A percentile compares a stretch with the other conserved stretches of the same genome.
Conservation (phyloP, 2,888 invertebrate genomes). For the Rhamphomyia laevipes region DNA sequence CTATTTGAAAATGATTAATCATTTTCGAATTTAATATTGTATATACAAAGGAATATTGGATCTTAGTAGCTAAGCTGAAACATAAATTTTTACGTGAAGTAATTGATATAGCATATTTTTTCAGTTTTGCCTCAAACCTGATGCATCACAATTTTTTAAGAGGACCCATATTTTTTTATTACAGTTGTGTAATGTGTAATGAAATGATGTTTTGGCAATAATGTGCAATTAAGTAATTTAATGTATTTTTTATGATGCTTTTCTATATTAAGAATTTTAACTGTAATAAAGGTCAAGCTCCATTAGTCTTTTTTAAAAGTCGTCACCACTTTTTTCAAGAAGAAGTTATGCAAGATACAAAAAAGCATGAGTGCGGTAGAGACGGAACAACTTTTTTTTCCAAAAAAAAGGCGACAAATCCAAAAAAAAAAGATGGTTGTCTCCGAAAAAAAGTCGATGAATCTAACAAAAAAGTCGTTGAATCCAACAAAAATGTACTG, state of each 20-base stretch:
- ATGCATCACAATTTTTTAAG: slow-evolving; percentile 1
- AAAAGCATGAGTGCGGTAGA: too few species aligned
- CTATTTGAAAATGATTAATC: too few species aligned
- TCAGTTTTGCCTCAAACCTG: neutral
- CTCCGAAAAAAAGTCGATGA: too few species aligned
- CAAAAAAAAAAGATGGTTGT: too few species aligned
- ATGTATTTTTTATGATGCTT: neutral
- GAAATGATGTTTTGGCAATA: neutral
- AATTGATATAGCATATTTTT: neutral
- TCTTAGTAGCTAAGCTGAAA: neutral
- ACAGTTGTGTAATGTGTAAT: neutral
- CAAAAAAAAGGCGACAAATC: too few species aligned
- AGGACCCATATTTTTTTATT: neutral
- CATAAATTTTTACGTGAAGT: neutral
- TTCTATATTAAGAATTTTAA: neutral
- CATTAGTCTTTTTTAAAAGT: too few species aligned
- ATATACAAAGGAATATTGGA: neutral
- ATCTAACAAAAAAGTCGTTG: too few species aligned
- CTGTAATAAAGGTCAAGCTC: neutral
- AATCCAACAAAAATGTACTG: too few species aligned
- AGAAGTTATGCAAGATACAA: too few species aligned
- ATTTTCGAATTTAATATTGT: too few species aligned
- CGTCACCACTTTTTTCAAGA: too few species aligned
- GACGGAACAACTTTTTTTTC: too few species aligned
- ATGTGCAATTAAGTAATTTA: neutral